Evolutionary conservation across 2,888 invertebrate genomes (phyloP).

Genomic region (Augochlorella aurata): DNA sequence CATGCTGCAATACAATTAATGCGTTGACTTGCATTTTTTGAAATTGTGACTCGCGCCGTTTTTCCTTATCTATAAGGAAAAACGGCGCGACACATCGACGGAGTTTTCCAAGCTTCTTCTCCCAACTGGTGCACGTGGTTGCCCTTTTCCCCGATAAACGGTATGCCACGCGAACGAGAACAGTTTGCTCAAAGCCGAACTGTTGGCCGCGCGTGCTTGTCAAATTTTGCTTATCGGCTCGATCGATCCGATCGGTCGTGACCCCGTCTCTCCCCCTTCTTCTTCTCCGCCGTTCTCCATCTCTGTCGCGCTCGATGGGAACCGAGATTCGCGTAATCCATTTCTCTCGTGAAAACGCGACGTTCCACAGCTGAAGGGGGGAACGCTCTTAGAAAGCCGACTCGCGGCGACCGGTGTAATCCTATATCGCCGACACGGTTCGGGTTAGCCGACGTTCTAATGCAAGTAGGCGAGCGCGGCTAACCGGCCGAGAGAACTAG

Average conservation of each 20-base stretch:
- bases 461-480: constrained; percentile 73
- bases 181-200: neutral
- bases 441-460: constrained; percentile 58
- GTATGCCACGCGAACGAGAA: neutral
- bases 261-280: constrained; percentile 23
- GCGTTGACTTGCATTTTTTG: no score
- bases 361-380: neutral
- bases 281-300: neutral
- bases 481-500: constrained; percentile 72
- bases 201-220: neutral
- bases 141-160: no score
- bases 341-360: constrained; percentile 39
- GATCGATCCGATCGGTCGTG: constrained; percentile 27
- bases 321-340: constrained; percentile 30
- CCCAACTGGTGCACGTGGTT: no score
- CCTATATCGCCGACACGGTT: constrained; percentile 70
- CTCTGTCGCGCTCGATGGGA: neutral
- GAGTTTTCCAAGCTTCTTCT: no score
- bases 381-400: constrained; percentile 62
- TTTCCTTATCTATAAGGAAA: no score
- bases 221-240: constrained; percentile 17
- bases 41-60: no score
- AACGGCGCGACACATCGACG: no score
- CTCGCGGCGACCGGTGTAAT: constrained; percentile 66
- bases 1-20: no score